phyloP scores from a whole-genome alignment of 1,140 invertebrate species.

The Drosophila sucinea region DNA sequence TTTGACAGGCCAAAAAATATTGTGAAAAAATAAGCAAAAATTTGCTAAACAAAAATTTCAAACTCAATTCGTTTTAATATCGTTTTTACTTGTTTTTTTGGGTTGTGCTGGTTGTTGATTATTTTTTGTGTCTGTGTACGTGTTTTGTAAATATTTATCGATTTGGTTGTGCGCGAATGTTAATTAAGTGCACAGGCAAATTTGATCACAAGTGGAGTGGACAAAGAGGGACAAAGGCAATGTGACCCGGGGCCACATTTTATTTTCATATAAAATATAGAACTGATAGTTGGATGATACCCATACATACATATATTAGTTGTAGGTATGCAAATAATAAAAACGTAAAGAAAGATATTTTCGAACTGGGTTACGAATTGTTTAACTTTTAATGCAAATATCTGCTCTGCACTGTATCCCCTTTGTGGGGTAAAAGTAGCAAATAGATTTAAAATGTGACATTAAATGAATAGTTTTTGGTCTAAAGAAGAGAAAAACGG shows the following conservation, averaged over 20 bases:
- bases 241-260: background rate
- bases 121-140: constrained; percentile 24
- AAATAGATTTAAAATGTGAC: background rate
- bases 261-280: constrained; percentile 5
- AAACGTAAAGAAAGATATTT: background rate
- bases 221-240: background rate
- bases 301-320: background rate
- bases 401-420: background rate
- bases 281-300: constrained; percentile 3
- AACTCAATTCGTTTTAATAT: constrained; percentile 44
- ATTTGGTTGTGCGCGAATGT: constrained; percentile 53
- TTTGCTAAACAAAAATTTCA: constrained; percentile 49
- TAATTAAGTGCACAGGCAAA: constrained; percentile 54
- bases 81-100: constrained; percentile 18
- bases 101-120: constrained; percentile 19
- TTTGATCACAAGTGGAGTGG: background rate
- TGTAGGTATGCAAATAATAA: background rate
- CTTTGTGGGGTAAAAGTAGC: background rate
- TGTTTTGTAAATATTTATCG: constrained; percentile 65
- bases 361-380: background rate
- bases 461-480: background rate
- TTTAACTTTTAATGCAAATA: background rate
- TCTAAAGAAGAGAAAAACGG: background rate
- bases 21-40: constrained; percentile 31
- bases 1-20: constrained; percentile 48